Evolutionary conservation across 2,797 vertebrate species (phyloP).

Genomic region (Ptychobarbus kaznakovi): DNA sequence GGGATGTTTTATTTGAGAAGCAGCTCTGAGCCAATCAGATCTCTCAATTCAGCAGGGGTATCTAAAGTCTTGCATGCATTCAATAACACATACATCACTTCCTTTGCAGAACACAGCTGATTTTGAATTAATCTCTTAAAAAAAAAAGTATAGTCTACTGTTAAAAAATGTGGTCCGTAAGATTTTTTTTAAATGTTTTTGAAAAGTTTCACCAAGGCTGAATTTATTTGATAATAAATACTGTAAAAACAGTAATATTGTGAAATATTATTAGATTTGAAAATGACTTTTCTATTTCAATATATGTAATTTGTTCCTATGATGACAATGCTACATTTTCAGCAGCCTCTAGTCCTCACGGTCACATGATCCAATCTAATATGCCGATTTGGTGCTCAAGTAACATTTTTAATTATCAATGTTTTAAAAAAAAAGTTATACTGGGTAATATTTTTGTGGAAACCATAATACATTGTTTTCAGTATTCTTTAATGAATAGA

Average conservation of each 20-base stretch:
- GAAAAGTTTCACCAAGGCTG: not conserved
- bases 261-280: not conserved
- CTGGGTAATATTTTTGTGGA: not conserved
- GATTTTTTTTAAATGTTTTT: not conserved
- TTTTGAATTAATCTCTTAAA: not conserved
- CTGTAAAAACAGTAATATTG: not conserved
- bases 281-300: not conserved
- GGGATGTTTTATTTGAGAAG: constrained; percentile 93
- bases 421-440: not conserved
- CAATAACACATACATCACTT: not conserved
- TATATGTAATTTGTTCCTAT: not conserved
- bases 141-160: not conserved
- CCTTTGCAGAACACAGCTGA: not conserved
- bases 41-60: constrained; percentile 88
- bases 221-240: not conserved
- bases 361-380: not conserved
- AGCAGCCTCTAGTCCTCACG: not conserved
- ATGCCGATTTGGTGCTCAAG: too few species aligned
- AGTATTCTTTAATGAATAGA: not conserved
- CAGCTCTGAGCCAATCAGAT: constrained; percentile 81
- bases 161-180: not conserved
- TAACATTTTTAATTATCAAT: too few species aligned
- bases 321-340: not conserved
- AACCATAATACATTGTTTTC: not conserved
- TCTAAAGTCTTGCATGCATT: constrained; percentile 38